Evolutionary conservation across 2,113 vertebrate genomes (phyloP).

Genomic region (Tragelaphus buxtoni): DNA sequence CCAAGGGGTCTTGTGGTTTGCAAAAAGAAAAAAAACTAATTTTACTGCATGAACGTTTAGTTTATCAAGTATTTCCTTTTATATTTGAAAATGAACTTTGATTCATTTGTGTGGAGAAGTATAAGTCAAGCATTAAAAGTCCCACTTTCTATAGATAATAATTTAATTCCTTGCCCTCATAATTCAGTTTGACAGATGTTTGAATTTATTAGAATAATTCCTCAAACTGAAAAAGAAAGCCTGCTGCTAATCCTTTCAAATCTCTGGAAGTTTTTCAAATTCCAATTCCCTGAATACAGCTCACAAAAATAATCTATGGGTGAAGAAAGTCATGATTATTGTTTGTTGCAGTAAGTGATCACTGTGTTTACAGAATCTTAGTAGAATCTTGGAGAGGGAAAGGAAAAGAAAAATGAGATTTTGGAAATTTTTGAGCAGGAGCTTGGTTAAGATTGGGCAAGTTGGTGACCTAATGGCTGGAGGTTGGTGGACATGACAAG

Average conservation of each 20-base stretch:
- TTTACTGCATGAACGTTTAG: not conserved
- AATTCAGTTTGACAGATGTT: slow-evolving; percentile 45
- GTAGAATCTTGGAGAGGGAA: not conserved
- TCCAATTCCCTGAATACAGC: not conserved
- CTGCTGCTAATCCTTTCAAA: not conserved
- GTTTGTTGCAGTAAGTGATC: not conserved
- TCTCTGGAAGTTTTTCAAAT: not conserved
- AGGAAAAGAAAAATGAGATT: not conserved
- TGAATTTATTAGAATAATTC: slow-evolving; percentile 38
- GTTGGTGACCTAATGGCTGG: not conserved
- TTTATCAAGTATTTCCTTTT: not conserved
- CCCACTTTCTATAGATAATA: not conserved
- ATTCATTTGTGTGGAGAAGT: not conserved
- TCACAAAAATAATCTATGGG: not conserved
- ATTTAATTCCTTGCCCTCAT: slow-evolving; percentile 25
- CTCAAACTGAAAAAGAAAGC: not conserved
- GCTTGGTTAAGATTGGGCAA: not conserved
- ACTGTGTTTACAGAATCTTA: not conserved
- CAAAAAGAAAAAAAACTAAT: not conserved
- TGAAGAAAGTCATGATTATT: not conserved
- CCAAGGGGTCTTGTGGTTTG: not conserved
- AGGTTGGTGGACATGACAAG: not conserved
- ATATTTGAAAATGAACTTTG: not conserved
- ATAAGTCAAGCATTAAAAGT: not conserved
- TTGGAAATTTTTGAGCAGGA: not conserved